Evolutionary conservation across 2,888 invertebrate genomes (phyloP).

Genomic region (Tridacna gigas): DNA sequence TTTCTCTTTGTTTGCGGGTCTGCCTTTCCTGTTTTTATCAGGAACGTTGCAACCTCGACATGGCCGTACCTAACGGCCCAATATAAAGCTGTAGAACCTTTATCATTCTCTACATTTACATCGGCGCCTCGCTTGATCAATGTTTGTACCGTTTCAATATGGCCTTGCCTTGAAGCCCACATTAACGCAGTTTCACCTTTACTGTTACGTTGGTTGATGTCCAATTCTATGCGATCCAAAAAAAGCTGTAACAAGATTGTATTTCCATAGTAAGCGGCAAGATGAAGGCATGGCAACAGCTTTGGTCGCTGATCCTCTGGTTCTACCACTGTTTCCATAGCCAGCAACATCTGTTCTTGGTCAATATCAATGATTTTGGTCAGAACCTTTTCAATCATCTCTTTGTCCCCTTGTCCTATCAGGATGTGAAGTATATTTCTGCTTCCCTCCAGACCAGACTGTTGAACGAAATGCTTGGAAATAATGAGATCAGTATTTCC

Average conservation of each 20-base stretch:
- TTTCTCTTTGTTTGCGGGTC: constrained; percentile 77
- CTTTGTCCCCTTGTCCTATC: constrained; percentile 68
- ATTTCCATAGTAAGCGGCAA: constrained; percentile 73
- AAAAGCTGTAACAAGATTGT: constrained; percentile 70
- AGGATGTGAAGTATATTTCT: constrained; percentile 76
- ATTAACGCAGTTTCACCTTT: constrained; percentile 81
- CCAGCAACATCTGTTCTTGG: constrained; percentile 29
- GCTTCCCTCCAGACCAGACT: constrained; percentile 55
- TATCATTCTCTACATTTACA: constrained; percentile 77
- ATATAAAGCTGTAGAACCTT: constrained; percentile 81
- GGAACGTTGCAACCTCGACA: constrained; percentile 70
- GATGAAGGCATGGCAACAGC: constrained; percentile 72
- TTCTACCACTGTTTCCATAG: constrained; percentile 71
- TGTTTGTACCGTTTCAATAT: constrained; percentile 60
- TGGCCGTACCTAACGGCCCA: constrained; percentile 82
- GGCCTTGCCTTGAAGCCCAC: constrained; percentile 81
- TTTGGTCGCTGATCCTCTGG: constrained; percentile 80
- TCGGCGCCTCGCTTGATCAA: constrained; percentile 69
- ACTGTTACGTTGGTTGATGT: constrained; percentile 71
- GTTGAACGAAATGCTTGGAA: constrained; percentile 52
- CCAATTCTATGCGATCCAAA: constrained; percentile 64
- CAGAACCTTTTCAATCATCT: constrained; percentile 62
- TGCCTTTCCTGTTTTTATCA: constrained; percentile 75
- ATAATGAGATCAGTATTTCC: constrained; percentile 49
- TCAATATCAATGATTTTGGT: constrained; percentile 25